Base-by-base conservation (phyloP, 2,888 invertebrate genomes). In the Hypselothyrea guttata region DNA sequence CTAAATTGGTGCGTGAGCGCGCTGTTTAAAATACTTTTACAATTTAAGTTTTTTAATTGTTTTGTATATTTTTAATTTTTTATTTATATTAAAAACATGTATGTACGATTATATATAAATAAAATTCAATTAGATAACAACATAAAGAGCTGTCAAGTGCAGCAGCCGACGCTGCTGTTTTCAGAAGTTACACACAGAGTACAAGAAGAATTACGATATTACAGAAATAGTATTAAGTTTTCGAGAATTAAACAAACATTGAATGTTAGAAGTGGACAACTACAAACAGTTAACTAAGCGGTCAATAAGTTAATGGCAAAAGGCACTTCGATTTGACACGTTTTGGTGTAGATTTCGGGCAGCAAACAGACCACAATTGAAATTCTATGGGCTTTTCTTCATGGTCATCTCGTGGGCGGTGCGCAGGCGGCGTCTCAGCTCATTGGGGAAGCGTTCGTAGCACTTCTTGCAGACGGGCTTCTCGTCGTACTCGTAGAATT, bases 401-500 rank as follows among this genome's bases (percentile, higher is more conserved):
- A 94, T 93, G 35, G 95, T 94, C 86, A 95, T 93, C 88, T 96
- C 94, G 86, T 96, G 96, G 77, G 97, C 96, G 72, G 96, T 94
- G 71, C 97, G 94, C 89, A 99, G 92, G 12, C 99, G 93, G 71
- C 97, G 95, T 58, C 98, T 94, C 82, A 99, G 91, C 90, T 99
- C 99, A 31, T 93, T 92, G 0, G 99, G 99, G 90, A 99, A 97
- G 87, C 94, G 95, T 87, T 99, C 99, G 90, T 98, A 99, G 91
- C 99, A 99, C 86, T 97, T 96, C 91, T 99, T 98, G 91, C 99
- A 99, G 8, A 97, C 98, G 28, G 99, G 99, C 87, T 98, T 97
- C 91, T 98, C 93, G 91, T 99, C 99, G 90, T 98, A 97, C 91
- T 99, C 99, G 90, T 98, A 99, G 91, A 99, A 99, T 91, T 99